Conservation (phyloP, 2,113 vertebrate genomes). For the Callithrix jacchus region DNA sequence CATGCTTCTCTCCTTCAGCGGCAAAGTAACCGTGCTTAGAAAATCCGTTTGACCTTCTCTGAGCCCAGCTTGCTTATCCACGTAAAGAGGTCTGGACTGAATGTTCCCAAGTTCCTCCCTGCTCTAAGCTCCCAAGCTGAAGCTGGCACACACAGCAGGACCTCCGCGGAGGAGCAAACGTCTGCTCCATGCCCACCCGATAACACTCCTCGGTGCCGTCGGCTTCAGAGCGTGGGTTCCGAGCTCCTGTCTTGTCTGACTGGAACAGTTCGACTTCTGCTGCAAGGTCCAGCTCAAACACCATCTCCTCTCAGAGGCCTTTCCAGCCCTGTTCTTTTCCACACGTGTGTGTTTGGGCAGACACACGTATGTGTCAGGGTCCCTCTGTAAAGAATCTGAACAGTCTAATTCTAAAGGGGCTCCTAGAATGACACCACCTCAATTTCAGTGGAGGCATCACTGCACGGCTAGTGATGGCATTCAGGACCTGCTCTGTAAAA, state of each 20-base stretch:
- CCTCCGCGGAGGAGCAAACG: background rate
- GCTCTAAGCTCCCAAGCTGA: background rate
- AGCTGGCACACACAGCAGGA: fast-evolving
- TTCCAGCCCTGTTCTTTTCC: background rate
- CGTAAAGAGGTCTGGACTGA: background rate
- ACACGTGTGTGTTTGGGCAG: background rate
- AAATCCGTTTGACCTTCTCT: background rate
- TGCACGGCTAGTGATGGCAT: background rate
- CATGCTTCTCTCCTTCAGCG: background rate
- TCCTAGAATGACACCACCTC: background rate
- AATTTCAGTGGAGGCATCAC: background rate
- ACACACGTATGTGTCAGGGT: fast-evolving
- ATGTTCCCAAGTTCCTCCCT: background rate
- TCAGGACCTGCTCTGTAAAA: background rate
- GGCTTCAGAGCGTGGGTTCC: background rate
- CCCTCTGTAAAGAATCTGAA: background rate
- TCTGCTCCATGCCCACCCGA: background rate
- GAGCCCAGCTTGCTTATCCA: background rate
- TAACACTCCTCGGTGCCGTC: too few relatives aligned
- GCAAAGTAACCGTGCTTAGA: background rate
- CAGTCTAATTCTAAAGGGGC: background rate
- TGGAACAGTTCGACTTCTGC: background rate
- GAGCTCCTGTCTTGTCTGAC: background rate
- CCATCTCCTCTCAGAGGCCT: background rate
- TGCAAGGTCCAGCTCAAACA: background rate